Conservation (phyloP, 2,797 vertebrate species). For the Anguilla obscura region DNA sequence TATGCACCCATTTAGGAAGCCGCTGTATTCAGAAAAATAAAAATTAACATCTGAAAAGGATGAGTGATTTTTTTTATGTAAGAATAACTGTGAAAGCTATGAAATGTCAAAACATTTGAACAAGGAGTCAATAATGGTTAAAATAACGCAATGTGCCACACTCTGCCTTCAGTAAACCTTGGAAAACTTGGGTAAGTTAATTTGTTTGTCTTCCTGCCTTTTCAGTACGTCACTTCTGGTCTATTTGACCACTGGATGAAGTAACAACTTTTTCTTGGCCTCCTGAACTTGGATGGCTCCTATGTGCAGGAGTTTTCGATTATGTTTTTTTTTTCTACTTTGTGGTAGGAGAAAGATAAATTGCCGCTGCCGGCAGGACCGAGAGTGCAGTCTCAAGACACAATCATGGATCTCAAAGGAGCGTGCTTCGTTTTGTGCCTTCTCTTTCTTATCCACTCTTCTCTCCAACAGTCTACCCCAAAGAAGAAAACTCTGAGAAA, state of each 20-base stretch:
- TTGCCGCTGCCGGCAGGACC: slow-evolving; percentile 19
- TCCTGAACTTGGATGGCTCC: neutral
- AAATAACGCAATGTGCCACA: neutral
- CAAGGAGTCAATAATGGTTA: neutral
- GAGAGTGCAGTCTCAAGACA: slow-evolving; percentile 33
- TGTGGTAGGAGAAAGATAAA: slow-evolving; percentile 37
- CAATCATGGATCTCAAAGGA: slow-evolving; percentile 71
- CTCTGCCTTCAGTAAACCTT: neutral
- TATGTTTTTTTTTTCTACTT: slow-evolving; percentile 27
- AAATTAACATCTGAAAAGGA: neutral
- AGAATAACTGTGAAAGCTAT: neutral
- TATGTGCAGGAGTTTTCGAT: slow-evolving; percentile 53
- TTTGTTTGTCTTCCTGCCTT: neutral
- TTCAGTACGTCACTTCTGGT: neutral
- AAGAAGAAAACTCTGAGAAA: slow-evolving; percentile 72
- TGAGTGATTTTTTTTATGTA: neutral
- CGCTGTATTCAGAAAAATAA: neutral
- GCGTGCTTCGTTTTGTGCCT: slow-evolving; percentile 73
- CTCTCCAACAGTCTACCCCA: slow-evolving; percentile 63
- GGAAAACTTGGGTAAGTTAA: neutral
- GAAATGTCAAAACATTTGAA: neutral
- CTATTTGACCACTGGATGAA: neutral
- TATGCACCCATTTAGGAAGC: neutral
- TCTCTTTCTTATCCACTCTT: slow-evolving; percentile 65
- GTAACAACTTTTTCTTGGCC: neutral